These are phyloP conservation scores for Dendrocincla tyrannina DNA, from an alignment of 2,797 vertebrate species.

Conservation along the genomic window DNA sequence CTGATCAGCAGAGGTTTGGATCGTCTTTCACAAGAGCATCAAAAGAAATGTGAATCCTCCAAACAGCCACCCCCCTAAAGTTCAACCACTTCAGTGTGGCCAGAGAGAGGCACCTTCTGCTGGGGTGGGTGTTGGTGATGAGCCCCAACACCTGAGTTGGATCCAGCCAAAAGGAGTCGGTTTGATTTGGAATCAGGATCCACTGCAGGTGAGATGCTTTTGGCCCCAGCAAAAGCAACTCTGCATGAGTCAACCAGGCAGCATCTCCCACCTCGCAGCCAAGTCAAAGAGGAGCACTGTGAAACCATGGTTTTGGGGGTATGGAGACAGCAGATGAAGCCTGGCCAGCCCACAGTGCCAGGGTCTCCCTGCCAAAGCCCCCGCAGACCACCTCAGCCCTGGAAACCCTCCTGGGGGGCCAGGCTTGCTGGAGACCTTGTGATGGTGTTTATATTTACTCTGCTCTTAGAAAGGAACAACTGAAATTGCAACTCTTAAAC, in stretches of 20 bases:
- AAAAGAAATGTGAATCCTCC: background rate
- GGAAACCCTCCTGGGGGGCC: rapidly evolving
- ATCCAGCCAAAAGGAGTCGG: background rate
- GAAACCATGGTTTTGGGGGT: background rate
- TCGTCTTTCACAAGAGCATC: background rate
- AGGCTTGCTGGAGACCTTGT: background rate
- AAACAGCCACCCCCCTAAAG: background rate
- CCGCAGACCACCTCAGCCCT: background rate
- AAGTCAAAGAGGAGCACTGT: background rate
- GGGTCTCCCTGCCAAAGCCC: background rate
- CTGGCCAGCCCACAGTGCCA: background rate
- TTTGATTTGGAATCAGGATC: background rate
- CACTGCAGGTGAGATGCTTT: background rate
- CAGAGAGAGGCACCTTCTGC: background rate
- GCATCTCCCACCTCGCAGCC: background rate
- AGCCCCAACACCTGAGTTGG: background rate
- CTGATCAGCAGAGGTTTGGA: background rate
- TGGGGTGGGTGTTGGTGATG: background rate
- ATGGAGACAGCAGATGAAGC: background rate
- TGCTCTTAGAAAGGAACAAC: background rate
- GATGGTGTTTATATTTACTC: background rate
- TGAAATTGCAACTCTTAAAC: background rate
- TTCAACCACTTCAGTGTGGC: background rate
- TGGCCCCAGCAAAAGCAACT: background rate
- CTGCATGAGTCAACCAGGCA: background rate